These are phyloP conservation scores for Eufriesea mexicana DNA, from an alignment of 1,140 invertebrate species.

Conservation along the genomic window DNA sequence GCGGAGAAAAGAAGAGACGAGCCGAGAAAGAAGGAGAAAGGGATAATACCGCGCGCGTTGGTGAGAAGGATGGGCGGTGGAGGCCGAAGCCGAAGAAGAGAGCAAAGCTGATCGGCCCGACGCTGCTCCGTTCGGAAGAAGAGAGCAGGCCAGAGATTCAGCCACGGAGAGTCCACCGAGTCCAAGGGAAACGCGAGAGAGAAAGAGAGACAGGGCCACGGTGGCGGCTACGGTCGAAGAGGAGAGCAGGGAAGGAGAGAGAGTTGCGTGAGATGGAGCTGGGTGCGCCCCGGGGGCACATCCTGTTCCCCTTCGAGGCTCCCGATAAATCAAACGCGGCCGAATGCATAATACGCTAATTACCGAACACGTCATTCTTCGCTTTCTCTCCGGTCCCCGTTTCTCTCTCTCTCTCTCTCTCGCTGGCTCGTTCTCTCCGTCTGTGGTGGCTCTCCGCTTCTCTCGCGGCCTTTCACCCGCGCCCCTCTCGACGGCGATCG, in stretches of 20 bases:
- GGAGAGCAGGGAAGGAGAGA: slow-evolving; percentile 25
- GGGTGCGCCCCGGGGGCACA: slow-evolving; percentile 70
- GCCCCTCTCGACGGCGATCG: neutral
- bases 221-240: neutral
- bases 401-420: neutral
- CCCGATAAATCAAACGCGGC: slow-evolving; percentile 71
- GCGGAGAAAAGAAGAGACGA: slow-evolving; percentile 31
- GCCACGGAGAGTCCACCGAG: neutral
- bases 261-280: slow-evolving; percentile 71
- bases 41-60: slow-evolving; percentile 43
- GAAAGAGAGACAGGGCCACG: slow-evolving; percentile 36
- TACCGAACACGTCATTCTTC: slow-evolving; percentile 67
- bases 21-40: slow-evolving; percentile 48
- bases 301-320: slow-evolving; percentile 67
- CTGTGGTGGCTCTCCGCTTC: neutral
- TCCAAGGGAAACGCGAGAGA: slow-evolving; percentile 38
- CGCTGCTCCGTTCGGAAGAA: slow-evolving; percentile 29
- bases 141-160: slow-evolving; percentile 25
- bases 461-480: slow-evolving; percentile 23
- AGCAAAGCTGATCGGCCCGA: neutral
- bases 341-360: slow-evolving; percentile 73
- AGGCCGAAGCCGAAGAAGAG: slow-evolving; percentile 14
- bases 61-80: slow-evolving; percentile 61
- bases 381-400: slow-evolving; percentile 54
- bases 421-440: neutral